Base-by-base conservation (phyloP, 2,888 invertebrate genomes). In the Mamestra brassicae region DNA sequence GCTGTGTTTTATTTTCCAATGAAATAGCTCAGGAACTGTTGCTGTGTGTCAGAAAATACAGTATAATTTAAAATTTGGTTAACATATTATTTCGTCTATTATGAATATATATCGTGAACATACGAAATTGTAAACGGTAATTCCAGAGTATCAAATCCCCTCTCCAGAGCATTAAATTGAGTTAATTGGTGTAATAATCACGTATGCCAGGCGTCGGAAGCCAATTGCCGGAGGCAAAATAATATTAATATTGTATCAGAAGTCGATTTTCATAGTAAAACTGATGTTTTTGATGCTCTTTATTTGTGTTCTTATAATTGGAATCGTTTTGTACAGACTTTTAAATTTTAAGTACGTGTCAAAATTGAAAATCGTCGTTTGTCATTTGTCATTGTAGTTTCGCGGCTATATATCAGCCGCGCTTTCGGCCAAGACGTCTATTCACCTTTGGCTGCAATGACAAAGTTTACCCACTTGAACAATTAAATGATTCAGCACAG, bases 161-260 rank as follows among this genome's bases (percentile, higher is more conserved):
- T n/a, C 45, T 72, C 72, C 8, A 34, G 74, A 34, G 61, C 7
- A 74, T 72, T 47, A 60, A 72, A 55, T 52, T 26, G 45, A 57
- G 57, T 80, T 74, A 73, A 78, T 78, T 78, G 62, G 17, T 13
- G 62, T 63, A 58, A 80, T 78, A 54, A 78, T 62, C 52, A 34
- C 47, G 52, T 73, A 38, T 45, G 45, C 62, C 52, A 54, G 52
- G 52, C 66, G 45, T 45, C 36, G 47, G 54, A 52, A 63, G 62
- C 45, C 65, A 66, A 71, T 60, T 47, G 34, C 54, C 42, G 26
- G 26, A 54, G 75, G 66, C 57, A 66, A 63, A 67, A 80, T 74
- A 66, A 66, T 74, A 67, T 78, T 74, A 63, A 58, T 57, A 66
- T 42, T 38, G 3, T 66, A 78, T 62, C 52, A 34, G n/a, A 38